phyloP scores from a whole-genome alignment of 2,888 invertebrate species.

The Venustoraphidia nigricollis region DNA sequence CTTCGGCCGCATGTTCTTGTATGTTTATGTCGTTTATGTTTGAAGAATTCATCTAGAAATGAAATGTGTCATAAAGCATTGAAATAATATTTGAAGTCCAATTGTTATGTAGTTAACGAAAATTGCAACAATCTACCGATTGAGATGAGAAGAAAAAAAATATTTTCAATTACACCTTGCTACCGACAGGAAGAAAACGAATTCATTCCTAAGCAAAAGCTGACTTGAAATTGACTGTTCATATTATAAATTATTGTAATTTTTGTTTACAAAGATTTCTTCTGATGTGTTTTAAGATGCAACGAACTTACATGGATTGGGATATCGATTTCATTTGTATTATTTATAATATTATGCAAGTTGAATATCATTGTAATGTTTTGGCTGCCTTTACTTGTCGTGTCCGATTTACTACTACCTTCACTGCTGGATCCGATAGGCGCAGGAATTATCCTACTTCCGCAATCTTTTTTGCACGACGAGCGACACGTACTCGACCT shows the following conservation, averaged over 20 bases:
- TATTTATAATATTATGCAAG: conserved; percentile 26
- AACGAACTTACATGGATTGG: conserved; percentile 20
- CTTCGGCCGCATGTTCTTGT: no score
- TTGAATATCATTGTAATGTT: conserved; percentile 28
- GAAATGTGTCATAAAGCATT: no score
- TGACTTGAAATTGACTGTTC: neutral
- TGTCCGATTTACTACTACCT: neutral
- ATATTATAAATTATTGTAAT: neutral
- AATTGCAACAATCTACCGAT: no score
- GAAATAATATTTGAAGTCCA: no score
- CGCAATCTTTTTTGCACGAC: conserved; percentile 12
- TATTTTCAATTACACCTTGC: no score
- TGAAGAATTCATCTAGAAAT: no score
- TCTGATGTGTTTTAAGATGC: neutral
- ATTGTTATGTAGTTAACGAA: no score
- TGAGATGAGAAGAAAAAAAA: no score
- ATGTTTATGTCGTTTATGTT: no score
- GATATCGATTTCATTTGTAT: conserved; percentile 26
- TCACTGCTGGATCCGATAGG: no score
- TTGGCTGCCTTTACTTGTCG: conserved; percentile 12
- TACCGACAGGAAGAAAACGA: no score
- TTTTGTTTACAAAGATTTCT: neutral
- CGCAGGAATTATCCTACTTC: no score
- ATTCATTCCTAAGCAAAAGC: neutral
- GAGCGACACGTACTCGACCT: conserved; percentile 20